Percentiles rank a stretch among this genome's conserved stretches.
Evolutionary conservation across 2,113 vertebrate species (phyloP).

Genomic region (Alexandromys fortis): DNA sequence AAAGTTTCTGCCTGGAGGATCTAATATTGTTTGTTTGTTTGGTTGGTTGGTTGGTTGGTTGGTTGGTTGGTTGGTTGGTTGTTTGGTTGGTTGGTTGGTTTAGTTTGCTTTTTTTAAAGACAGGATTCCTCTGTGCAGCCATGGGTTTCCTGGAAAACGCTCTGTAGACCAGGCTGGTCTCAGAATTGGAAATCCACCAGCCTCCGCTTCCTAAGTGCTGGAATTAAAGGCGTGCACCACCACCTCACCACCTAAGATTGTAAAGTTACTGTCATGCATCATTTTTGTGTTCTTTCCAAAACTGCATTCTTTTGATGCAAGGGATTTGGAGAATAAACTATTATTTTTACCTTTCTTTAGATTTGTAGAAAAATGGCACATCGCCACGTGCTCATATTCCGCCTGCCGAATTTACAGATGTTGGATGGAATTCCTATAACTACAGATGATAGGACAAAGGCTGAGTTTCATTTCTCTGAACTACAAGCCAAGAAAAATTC

Average conservation of each 20-base stretch:
- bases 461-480: constrained; percentile 86
- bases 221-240: not conserved
- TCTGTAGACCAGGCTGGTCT: not conserved
- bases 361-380: constrained; percentile 87
- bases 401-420: constrained; percentile 87
- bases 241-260: not conserved
- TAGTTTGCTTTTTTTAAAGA: too few species aligned
- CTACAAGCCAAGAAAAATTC: constrained; percentile 83
- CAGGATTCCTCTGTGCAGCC: not conserved
- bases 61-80: not conserved
- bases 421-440: constrained; percentile 89
- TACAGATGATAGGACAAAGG: constrained; percentile 88
- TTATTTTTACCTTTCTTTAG: constrained; percentile 76
- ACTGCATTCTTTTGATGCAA: constrained; percentile 43
- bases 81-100: not conserved
- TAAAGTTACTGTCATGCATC: not conserved
- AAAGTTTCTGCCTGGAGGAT: not conserved
- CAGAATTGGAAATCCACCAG: not conserved
- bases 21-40: not conserved
- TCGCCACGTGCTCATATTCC: constrained; percentile 87
- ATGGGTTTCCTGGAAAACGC: not conserved
- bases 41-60: not conserved
- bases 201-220: not conserved
- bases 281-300: constrained; percentile 19
- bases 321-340: not conserved